Conservation (phyloP, 2,888 invertebrate species). For the Rhagophthalmus giganteus region DNA sequence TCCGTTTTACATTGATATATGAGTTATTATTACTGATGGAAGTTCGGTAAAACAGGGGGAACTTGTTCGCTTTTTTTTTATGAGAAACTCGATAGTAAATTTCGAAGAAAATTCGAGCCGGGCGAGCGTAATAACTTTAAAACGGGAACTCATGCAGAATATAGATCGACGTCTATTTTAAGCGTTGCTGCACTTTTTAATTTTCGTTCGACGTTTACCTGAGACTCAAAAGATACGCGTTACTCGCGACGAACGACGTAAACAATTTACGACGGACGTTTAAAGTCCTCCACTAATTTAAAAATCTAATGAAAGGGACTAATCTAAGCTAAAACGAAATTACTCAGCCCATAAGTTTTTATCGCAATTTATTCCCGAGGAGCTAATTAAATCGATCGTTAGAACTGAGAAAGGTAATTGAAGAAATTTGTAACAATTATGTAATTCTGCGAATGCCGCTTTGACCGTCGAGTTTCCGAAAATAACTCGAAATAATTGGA, state of each 20-base stretch:
- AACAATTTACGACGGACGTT: too few relatives aligned
- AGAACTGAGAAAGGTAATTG: neutral
- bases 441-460: neutral
- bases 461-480: too few relatives aligned
- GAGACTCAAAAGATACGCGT: too few relatives aligned
- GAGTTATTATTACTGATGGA: constrained; percentile 21
- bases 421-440: neutral
- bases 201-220: neutral
- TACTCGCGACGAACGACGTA: too few relatives aligned
- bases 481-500: too few relatives aligned
- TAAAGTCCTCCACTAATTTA: too few relatives aligned
- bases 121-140: constrained; percentile 6
- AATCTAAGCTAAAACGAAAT: neutral
- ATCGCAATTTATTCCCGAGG: neutral
- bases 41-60: constrained; percentile 17
- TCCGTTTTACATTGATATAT: constrained; percentile 18
- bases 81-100: constrained; percentile 6
- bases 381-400: neutral
- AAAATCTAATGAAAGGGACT: too few relatives aligned
- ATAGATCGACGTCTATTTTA: neutral
- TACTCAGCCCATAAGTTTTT: neutral
- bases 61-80: constrained; percentile 16
- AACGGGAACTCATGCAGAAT: neutral
- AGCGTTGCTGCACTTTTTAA: neutral
- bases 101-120: constrained; percentile 4